Conservation (phyloP, 2,113 vertebrate species). For the Buteo buteo region DNA sequence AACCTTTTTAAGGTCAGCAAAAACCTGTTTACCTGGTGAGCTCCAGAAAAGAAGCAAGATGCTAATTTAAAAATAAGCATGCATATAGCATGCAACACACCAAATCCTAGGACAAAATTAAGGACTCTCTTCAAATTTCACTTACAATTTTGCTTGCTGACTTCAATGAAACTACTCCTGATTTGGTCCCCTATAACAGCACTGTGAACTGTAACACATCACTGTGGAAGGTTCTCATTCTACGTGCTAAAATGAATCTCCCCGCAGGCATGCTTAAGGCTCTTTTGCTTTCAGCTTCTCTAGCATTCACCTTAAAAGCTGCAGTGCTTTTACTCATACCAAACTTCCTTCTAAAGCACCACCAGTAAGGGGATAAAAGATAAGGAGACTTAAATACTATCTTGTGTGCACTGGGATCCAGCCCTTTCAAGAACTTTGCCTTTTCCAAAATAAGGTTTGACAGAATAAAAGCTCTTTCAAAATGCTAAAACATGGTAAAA, state of each 20-base stretch:
- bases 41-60: background rate
- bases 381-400: background rate
- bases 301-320: background rate
- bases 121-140: background rate
- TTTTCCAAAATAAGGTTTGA: background rate
- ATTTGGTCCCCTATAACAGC: background rate
- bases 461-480: background rate
- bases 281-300: constrained; percentile 2
- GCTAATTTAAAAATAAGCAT: background rate
- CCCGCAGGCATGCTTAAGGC: constrained; percentile 22
- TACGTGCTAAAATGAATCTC: background rate
- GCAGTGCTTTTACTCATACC: background rate
- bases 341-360: background rate
- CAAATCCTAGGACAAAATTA: background rate
- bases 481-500: background rate
- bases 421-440: background rate
- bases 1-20: background rate
- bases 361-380: background rate
- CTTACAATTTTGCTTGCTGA: background rate
- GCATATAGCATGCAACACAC: background rate
- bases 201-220: background rate
- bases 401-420: background rate
- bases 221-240: background rate
- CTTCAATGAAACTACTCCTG: background rate
- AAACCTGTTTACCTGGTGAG: background rate